Percentiles rank a stretch among this genome's conserved stretches.
Conservation (phyloP, 2,888 invertebrate genomes). For the Aleiodes alternator region DNA sequence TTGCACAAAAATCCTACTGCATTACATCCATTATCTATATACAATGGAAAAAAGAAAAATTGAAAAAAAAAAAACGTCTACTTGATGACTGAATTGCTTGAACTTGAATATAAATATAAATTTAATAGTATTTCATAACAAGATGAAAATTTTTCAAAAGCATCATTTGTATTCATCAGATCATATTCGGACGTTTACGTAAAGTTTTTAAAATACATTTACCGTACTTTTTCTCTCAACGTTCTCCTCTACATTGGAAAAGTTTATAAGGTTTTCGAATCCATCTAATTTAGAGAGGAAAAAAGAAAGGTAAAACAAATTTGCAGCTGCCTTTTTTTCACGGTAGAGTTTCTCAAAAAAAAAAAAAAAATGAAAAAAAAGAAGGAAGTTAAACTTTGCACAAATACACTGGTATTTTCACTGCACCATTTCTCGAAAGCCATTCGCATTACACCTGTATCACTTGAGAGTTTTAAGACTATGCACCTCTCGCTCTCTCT, state of each 20-base stretch:
- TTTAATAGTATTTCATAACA: conserved; percentile 22
- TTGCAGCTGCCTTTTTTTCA: conserved; percentile 2
- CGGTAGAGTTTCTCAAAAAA: background rate
- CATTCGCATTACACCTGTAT: conserved; percentile 16
- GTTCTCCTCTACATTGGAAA: conserved; percentile 13
- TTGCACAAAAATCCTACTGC: background rate
- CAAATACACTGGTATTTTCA: conserved; percentile 6
- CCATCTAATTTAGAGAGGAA: conserved; percentile 16
- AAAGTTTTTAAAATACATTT: too few relatives aligned
- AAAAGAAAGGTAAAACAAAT: conserved; percentile 23
- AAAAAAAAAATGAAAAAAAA: background rate
- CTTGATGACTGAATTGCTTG: too few relatives aligned
- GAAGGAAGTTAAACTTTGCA: background rate
- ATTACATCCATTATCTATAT: too few relatives aligned
- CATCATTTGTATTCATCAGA: conserved; percentile 27
- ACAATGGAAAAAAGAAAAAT: background rate
- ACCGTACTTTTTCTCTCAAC: conserved; percentile 16
- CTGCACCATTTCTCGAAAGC: background rate
- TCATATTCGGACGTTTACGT: conserved; percentile 24
- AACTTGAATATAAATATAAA: conserved; percentile 16
- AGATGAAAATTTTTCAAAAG: background rate
- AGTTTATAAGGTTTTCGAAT: conserved; percentile 27
- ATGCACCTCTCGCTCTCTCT: background rate
- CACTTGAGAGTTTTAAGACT: conserved; percentile 22
- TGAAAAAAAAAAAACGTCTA: too few relatives aligned